These are phyloP conservation scores for Pyrrhosoma nymphula DNA, from an alignment of 2,888 invertebrate species.

Conservation along the genomic window DNA sequence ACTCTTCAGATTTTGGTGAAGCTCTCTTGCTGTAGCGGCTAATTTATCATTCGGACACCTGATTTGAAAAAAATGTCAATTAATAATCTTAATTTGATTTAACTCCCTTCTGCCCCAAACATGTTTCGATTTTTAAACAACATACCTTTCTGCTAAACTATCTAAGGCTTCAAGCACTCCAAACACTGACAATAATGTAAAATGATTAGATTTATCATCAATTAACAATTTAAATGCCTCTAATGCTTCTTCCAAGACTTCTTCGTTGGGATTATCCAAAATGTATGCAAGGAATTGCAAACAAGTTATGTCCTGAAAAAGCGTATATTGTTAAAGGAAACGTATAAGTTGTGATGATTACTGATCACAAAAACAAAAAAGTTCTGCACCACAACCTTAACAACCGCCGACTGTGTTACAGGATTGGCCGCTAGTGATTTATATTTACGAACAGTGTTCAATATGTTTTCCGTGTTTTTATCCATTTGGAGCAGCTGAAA, in stretches of 20 bases:
- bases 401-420: conserved; percentile 31
- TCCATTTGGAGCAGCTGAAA: conserved; percentile 50
- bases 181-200: conserved; percentile 52
- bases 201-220: conserved; percentile 63
- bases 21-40: conserved; percentile 34
- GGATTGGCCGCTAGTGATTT: conserved; percentile 52
- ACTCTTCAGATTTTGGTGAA: conserved; percentile 36
- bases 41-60: conserved; percentile 63
- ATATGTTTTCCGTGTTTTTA: conserved; percentile 51
- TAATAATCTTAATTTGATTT: not conserved
- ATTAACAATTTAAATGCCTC: conserved; percentile 58
- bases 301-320: conserved; percentile 55
- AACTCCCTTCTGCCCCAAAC: not conserved
- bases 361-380: not conserved
- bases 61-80: not conserved
- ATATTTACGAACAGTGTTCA: conserved; percentile 51
- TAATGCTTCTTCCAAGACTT: conserved; percentile 48
- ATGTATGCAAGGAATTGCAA: conserved; percentile 55
- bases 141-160: conserved; percentile 58
- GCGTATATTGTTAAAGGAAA: too few relatives aligned
- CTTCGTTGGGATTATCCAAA: conserved; percentile 55
- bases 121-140: not conserved
- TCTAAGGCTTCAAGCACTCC: conserved; percentile 55
- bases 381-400: not conserved
- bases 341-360: not conserved